Evolutionary conservation across 2,888 invertebrate species (phyloP).

Genomic region (Cataglyphis cursor): DNA sequence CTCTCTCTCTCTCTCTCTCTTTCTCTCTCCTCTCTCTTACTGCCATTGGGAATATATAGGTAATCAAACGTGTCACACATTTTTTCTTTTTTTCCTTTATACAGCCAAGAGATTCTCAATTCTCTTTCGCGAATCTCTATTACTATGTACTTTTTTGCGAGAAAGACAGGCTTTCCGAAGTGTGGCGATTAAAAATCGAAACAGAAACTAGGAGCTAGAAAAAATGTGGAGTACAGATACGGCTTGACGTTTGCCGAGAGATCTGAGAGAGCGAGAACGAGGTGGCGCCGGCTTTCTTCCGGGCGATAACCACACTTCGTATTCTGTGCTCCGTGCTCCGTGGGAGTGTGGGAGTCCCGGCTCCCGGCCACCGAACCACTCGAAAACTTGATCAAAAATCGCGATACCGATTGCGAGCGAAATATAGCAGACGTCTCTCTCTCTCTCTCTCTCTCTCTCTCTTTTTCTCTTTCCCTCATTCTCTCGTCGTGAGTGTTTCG

Average conservation of each 20-base stretch:
- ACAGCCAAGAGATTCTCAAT: background rate
- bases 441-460: slow-evolving; percentile 40
- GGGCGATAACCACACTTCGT: background rate
- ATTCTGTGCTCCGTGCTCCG: no score
- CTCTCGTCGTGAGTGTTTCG: slow-evolving; percentile 24
- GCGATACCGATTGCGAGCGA: background rate
- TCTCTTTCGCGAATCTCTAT: background rate
- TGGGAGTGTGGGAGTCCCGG: background rate
- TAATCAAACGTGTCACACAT: slow-evolving; percentile 27
- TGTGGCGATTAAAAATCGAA: background rate
- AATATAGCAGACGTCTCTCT: slow-evolving; percentile 4
- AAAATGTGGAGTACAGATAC: background rate
- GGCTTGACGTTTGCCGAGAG: background rate
- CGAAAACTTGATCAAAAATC: background rate
- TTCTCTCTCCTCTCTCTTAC: background rate
- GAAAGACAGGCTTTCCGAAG: background rate
- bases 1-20: background rate
- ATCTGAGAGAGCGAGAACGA: background rate
- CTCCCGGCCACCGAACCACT: background rate
- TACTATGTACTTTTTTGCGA: background rate
- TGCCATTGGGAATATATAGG: background rate
- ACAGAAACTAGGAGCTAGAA: background rate
- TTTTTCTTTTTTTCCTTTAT: background rate
- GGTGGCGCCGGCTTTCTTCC: slow-evolving; percentile 15
- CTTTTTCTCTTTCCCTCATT: slow-evolving; percentile 21